Percentiles rank a stretch among this genome's conserved stretches.
phyloP scores from a whole-genome alignment of 2,113 vertebrate genomes.

The Phyllostomus hastatus region DNA sequence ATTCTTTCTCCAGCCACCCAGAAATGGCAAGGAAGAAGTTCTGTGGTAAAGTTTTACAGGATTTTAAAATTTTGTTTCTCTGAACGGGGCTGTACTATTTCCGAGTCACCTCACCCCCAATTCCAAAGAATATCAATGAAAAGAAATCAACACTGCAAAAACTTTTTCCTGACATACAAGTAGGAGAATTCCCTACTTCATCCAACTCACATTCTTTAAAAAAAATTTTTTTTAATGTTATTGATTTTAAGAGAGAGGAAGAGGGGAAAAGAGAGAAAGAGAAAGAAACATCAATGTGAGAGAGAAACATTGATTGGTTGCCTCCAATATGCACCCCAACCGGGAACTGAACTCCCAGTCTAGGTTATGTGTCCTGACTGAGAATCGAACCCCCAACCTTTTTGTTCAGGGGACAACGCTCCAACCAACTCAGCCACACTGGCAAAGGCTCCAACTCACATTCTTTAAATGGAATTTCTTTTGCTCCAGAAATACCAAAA shows the following conservation, averaged over 20 bases:
- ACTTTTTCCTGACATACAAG: not conserved
- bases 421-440: too few species aligned
- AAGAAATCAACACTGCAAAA: not conserved
- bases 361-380: too few species aligned
- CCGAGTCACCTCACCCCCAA: not conserved
- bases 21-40: conserved; percentile 7
- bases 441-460: not conserved
- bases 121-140: conserved; percentile 18
- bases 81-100: not conserved
- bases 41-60: not conserved
- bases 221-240: not conserved
- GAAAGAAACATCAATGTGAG: too few species aligned
- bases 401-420: too few species aligned
- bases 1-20: conserved; percentile 60
- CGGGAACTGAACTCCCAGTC: too few species aligned
- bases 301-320: too few species aligned
- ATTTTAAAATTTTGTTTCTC: conserved; percentile 37
- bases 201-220: not conserved
- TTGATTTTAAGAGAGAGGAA: not conserved
- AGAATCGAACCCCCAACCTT: too few species aligned
- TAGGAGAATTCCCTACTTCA: not conserved
- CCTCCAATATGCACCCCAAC: too few species aligned
- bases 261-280: not conserved
- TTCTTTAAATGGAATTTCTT: not conserved
- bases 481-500: not conserved